Base-by-base conservation (phyloP, 2,797 vertebrate species). In the Menidia menidia region DNA sequence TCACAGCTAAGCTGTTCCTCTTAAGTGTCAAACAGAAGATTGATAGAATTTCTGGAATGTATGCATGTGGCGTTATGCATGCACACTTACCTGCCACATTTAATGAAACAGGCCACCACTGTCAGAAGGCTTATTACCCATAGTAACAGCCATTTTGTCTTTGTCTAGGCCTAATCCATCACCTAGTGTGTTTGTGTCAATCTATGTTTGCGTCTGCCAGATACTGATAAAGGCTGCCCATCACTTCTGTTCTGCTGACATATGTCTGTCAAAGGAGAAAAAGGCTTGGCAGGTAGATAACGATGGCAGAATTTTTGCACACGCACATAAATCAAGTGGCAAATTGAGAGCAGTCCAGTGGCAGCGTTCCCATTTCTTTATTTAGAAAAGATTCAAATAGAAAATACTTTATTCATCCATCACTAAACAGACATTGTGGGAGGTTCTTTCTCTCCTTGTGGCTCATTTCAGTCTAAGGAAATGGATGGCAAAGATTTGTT, bases 171-270 rank as follows among this genome's bases (percentile, higher is more conserved):
- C 78, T 91, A 89, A 92, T 92, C 86, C 91, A 87, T 87, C 88
- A 89, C 80, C 83, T 81, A 47, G 45, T 86, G 75, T 66, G 68
- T 66, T 53, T 68, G 47, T 82, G 71, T 85, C 60, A 74, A 64
- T 71, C 60, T 73, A 4, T 63, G 48, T 71, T 83, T 73, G 71
- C 71, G 72, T 82, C 83, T 93, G 91, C 84, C 77, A 76, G 64
- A 72, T 66, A 60, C 81, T 77, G 92, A 92, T 92, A 91, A 92
- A 89, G 81, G 71, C 78, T 81, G 80, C 87, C 88, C 83, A 75
- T 87, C 83, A 87, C 55, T 69, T 73, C 56, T 42, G 81, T 73
- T 88, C 55, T 73, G 80, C 71, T 92, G 90, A 89, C 83, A 88
- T 73, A 85, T 92, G 90, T 82, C 90, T 80, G 47, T 93, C 88